Evolutionary conservation across 2,888 invertebrate species (phyloP).

Genomic region (Molorchus minor): DNA sequence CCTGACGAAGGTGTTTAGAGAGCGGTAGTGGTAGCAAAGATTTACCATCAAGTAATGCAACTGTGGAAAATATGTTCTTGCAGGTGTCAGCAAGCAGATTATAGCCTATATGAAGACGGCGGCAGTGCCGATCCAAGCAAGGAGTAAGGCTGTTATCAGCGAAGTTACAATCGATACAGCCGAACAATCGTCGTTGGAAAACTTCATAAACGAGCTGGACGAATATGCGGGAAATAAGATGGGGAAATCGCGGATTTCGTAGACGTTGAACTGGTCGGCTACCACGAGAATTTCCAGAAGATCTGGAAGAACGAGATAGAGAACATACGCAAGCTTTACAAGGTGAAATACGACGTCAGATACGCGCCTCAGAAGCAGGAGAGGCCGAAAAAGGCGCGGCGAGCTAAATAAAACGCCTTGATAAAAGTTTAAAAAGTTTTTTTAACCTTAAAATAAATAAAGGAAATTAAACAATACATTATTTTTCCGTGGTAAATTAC

Average conservation of each 20-base stretch:
- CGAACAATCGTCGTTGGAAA: not conserved
- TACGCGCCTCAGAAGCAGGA: too few relatives aligned
- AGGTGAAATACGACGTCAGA: slow-evolving; percentile 52
- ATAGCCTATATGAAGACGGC: slow-evolving; percentile 10
- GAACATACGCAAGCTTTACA: slow-evolving; percentile 47
- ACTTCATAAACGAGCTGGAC: slow-evolving; percentile 28
- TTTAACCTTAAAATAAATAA: too few relatives aligned
- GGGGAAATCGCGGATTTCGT: slow-evolving; percentile 37
- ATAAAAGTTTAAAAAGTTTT: too few relatives aligned
- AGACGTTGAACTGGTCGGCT: slow-evolving; percentile 31
- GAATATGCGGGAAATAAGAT: slow-evolving; percentile 13
- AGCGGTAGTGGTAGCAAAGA: not conserved
- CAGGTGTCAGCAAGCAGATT: slow-evolving; percentile 14
- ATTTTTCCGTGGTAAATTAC: too few relatives aligned
- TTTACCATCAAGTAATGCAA: not conserved
- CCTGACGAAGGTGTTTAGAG: too few relatives aligned
- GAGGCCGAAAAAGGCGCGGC: not conserved
- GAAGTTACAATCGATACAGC: not conserved
- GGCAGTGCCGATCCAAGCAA: not conserved
- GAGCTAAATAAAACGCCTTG: not conserved
- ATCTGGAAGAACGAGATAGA: slow-evolving; percentile 47
- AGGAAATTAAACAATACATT: slow-evolving; percentile 6
- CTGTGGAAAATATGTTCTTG: not conserved
- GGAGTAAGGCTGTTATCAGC: not conserved
- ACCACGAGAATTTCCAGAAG: slow-evolving; percentile 39